These are phyloP conservation scores for Accipiter cooperii DNA, from an alignment of 2,113 vertebrate species.

Conservation along the genomic window DNA sequence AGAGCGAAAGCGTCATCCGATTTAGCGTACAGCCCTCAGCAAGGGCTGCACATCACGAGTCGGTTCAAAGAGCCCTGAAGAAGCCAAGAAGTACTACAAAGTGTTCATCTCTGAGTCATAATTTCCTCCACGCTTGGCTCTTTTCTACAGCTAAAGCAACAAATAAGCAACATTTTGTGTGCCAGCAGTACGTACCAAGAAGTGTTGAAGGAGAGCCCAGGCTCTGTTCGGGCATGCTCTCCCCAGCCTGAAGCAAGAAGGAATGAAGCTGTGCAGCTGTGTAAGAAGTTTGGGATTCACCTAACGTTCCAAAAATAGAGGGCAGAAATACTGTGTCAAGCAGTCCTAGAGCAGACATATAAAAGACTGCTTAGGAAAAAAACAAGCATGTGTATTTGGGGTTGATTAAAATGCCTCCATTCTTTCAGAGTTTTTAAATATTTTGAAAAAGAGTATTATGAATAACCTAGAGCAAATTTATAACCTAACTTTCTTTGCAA, in stretches of 20 bases:
- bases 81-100: not conserved
- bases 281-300: not conserved
- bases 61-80: not conserved
- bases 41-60: not conserved
- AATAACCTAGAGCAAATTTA: not conserved
- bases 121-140: not conserved
- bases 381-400: fast-evolving
- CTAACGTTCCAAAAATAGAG: not conserved
- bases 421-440: not conserved
- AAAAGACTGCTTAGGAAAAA: not conserved
- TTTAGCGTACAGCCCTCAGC: not conserved
- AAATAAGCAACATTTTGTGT: not conserved
- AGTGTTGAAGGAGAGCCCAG: not conserved
- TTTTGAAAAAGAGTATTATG: not conserved
- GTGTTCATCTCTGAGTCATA: slow-evolving; percentile 4
- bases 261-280: not conserved
- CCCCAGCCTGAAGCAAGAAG: not conserved
- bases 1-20: not conserved
- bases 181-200: not conserved
- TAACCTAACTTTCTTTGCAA: not conserved
- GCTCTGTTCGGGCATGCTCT: not conserved
- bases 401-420: not conserved
- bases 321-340: not conserved
- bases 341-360: not conserved
- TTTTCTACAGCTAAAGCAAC: not conserved